phyloP scores from a whole-genome alignment of 64 coral and sea anemone genomes.

The Dendrophyllia cribrosa region DNA sequence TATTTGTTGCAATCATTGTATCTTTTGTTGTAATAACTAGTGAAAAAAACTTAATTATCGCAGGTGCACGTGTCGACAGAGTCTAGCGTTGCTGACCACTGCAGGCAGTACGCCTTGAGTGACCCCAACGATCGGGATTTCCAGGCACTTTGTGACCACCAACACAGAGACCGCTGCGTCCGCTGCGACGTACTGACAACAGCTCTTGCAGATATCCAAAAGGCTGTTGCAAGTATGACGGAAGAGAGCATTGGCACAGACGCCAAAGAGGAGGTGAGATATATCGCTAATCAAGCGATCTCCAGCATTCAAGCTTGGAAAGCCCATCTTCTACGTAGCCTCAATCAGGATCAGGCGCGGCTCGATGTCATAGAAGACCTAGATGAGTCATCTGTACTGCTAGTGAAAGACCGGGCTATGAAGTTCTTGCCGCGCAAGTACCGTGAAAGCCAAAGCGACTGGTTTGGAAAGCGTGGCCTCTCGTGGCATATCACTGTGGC shows the following conservation, averaged over 20 bases:
- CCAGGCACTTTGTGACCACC: background rate
- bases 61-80: background rate
- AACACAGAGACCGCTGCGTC: background rate
- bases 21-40: no score
- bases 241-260: background rate
- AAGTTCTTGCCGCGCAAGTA: slow-evolving; percentile 36
- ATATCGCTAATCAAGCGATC: background rate
- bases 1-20: no score
- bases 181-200: background rate
- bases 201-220: background rate
- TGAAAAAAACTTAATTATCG: no score
- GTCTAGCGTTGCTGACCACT: slow-evolving; percentile 10
- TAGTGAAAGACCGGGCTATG: slow-evolving; percentile 47
- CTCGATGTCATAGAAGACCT: slow-evolving; percentile 9
- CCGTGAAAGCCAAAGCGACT: slow-evolving; percentile 25
- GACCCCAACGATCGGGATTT: background rate
- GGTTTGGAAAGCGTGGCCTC: slow-evolving; percentile 24
- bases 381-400: background rate
- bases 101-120: slow-evolving; percentile 10
- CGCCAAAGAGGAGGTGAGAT: slow-evolving; percentile 1
- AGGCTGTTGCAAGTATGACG: background rate
- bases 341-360: slow-evolving; percentile 47
- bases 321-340: slow-evolving; percentile 9
- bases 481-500: slow-evolving; percentile 50
- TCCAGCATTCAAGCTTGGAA: slow-evolving; percentile 33